Conservation (phyloP, 2,888 invertebrate species). For the Hyposoter dolosus region DNA sequence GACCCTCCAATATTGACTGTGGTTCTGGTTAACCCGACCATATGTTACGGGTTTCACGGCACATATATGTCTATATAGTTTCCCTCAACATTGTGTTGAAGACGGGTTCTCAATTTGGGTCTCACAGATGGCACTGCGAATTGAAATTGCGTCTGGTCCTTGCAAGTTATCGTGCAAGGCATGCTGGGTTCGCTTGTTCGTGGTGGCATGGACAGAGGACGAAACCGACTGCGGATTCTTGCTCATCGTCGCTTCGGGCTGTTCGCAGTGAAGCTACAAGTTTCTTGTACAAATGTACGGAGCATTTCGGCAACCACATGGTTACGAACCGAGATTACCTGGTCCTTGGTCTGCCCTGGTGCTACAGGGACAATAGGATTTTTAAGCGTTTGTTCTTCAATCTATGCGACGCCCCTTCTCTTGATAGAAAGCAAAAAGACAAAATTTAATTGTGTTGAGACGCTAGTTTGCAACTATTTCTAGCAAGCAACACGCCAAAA, state of each 20-base stretch:
- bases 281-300: constrained; percentile 39
- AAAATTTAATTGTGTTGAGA: background rate
- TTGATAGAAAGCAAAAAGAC: background rate
- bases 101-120: constrained; percentile 38
- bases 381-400: background rate
- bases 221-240: constrained; percentile 39
- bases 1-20: constrained; percentile 6
- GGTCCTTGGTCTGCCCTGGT: background rate
- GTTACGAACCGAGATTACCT: background rate
- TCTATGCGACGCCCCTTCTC: background rate
- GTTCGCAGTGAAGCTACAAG: constrained; percentile 38
- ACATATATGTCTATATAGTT: constrained; percentile 5
- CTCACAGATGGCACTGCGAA: constrained; percentile 45
- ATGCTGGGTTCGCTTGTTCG: constrained; percentile 36
- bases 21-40: constrained; percentile 32
- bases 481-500: background rate
- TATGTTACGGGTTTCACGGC: constrained; percentile 11
- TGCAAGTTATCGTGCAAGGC: constrained; percentile 24
- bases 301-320: background rate
- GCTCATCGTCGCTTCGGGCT: constrained; percentile 49
- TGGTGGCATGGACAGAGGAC: constrained; percentile 21
- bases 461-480: background rate
- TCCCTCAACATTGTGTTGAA: constrained; percentile 31
- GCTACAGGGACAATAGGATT: background rate
- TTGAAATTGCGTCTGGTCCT: constrained; percentile 50